These are phyloP conservation scores for Colaptes auratus DNA, from an alignment of 2,113 vertebrate genomes.

Conservation along the genomic window DNA sequence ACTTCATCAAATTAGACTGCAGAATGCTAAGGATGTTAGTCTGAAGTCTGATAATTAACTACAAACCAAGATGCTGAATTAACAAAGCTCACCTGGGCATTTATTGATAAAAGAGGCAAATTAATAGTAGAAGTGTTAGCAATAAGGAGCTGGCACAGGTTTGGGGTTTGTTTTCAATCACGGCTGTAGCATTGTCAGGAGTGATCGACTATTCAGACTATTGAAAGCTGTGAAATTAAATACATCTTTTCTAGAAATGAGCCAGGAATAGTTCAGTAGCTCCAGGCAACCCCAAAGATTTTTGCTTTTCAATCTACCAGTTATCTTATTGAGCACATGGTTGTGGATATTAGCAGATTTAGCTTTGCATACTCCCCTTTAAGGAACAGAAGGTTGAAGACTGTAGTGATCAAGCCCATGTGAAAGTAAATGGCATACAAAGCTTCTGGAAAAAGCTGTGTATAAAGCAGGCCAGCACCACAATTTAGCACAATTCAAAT, in stretches of 20 bases:
- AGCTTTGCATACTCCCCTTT: neutral
- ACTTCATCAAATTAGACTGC: constrained; percentile 27
- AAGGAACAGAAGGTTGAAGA: neutral
- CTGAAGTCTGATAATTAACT: constrained; percentile 25
- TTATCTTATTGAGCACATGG: neutral
- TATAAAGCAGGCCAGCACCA: neutral
- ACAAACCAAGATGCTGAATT: neutral
- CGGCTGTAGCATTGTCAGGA: neutral
- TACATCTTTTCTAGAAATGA: constrained; percentile 15
- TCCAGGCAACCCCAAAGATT: neutral
- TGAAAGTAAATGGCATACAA: neutral
- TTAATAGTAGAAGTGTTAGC: neutral
- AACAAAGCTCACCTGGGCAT: neutral
- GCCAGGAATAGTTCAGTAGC: constrained; percentile 19
- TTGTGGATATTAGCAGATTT: neutral
- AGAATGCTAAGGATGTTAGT: neutral
- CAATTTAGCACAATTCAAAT: neutral
- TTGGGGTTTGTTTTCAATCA: neutral
- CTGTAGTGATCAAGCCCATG: neutral
- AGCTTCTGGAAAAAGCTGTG: neutral
- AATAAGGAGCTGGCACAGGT: neutral
- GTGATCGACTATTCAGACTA: neutral
- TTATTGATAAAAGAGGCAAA: constrained; percentile 33
- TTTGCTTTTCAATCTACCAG: neutral
- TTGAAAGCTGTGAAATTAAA: constrained; percentile 6